phyloP scores from a whole-genome alignment of 2,113 vertebrate genomes.

The Myotis lucifugus region DNA sequence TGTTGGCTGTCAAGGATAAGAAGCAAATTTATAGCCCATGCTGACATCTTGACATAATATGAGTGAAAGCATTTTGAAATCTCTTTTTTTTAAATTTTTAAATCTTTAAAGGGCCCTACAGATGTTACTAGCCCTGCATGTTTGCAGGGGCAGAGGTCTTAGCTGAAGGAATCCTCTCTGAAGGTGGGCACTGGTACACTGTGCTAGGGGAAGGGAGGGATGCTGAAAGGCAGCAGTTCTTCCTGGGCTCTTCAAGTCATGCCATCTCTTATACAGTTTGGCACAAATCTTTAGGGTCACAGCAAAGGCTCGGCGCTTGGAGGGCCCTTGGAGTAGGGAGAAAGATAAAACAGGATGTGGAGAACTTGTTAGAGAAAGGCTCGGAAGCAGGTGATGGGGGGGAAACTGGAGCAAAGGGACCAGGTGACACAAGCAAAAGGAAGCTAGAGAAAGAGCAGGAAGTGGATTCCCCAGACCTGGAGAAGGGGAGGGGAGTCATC shows the following conservation, averaged over 20 bases:
- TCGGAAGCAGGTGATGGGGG: background rate
- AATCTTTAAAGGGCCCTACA: background rate
- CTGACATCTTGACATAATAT: background rate
- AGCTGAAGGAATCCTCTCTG: background rate
- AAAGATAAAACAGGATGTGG: background rate
- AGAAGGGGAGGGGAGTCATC: background rate
- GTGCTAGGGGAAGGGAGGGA: background rate
- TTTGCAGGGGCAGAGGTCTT: background rate
- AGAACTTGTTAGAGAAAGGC: background rate
- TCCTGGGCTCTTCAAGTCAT: background rate
- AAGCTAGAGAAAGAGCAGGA: background rate
- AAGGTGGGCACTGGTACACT: background rate
- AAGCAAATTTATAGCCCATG: background rate
- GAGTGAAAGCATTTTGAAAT: background rate
- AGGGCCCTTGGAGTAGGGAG: background rate
- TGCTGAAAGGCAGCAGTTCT: background rate
- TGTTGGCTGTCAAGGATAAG: background rate
- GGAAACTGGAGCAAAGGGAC: background rate
- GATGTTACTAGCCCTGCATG: background rate
- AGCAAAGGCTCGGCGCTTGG: background rate
- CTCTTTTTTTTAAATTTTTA: background rate
- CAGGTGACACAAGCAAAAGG: background rate
- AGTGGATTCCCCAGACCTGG: background rate
- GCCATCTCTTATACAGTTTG: background rate
- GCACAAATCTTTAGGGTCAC: background rate